Evolutionary conservation across 1,140 invertebrate species (phyloP), one percentile per base, ranked within the genome.

Genomic region (Chelonus insularis): DNA sequence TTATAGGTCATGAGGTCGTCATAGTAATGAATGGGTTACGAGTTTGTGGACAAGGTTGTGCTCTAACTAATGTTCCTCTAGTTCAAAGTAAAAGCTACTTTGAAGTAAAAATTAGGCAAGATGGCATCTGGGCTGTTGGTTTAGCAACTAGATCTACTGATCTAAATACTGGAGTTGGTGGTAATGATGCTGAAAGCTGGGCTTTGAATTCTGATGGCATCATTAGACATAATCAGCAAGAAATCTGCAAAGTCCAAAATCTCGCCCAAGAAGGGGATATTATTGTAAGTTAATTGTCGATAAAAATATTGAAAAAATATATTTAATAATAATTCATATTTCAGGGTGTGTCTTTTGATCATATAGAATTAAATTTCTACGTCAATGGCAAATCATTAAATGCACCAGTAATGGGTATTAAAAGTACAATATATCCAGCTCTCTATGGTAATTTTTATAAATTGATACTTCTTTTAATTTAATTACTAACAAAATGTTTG

Each of bases 21-120:
- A 90, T 99, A 68, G 91, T 99, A 6, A 99, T 99, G 84, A 95
- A 95, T 83, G 95, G 96, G 41, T 86, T 91, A 63, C 82, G 97
- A 70, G 91, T 99, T 41, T 99, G 97, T 83, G 97, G 97, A 18
- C 92, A 91, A 21, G 97, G 97, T 20, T 97, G 92, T 67, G 94
- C 93, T 0, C 81, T 99, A 29, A 94, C 93, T 6, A 97, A 92
- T 78, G 94, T 94, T 20, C 96, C 97, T 0, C 77, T 96, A 50
- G 91, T 94, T 9, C 97, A 99, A 79, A 97, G 96, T 68, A 99
- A 99, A 85, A 93, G 96, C 11, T 99, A 98, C 80, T 99, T 99
- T 84, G 97, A 99, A 87, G 91, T 98, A 2, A 98, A 99, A 84
- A 82, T 99, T 60, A 96, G 98, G 79, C 96, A 98, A 76, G 89